Evolutionary conservation across 2,888 invertebrate genomes (phyloP).

Genomic region (Xiphydria camelus): DNA sequence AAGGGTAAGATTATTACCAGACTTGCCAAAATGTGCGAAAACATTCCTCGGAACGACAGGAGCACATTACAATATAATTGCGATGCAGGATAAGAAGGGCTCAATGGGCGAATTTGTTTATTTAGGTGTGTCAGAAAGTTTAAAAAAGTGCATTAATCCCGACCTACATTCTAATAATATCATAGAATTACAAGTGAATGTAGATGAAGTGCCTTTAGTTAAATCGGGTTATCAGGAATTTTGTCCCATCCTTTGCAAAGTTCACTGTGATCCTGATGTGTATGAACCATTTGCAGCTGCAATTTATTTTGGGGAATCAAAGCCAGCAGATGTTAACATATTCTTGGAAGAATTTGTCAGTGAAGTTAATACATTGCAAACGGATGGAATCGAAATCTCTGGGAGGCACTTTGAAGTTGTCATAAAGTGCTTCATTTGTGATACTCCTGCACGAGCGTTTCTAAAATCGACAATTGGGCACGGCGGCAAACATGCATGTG

Average conservation of each 20-base stretch:
- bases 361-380: neutral
- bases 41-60: conserved; percentile 5
- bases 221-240: neutral
- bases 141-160: neutral
- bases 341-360: neutral
- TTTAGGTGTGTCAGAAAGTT: neutral
- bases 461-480: conserved; percentile 1
- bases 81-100: conserved; percentile 13
- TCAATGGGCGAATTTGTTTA: conserved; percentile 1
- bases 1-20: conserved; percentile 7
- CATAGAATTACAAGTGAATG: neutral
- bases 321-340: neutral
- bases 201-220: neutral
- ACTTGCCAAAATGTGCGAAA: conserved; percentile 7
- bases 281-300: neutral
- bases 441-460: conserved; percentile 2
- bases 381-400: neutral
- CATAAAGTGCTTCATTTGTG: conserved; percentile 3
- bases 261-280: neutral
- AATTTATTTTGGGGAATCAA: neutral
- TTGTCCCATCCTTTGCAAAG: neutral
- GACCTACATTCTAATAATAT: neutral
- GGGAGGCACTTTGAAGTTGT: neutral
- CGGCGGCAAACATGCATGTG: conserved; percentile 11
- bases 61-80: conserved; percentile 7